These are phyloP conservation scores for Vombatus ursinus DNA, from an alignment of 2,113 vertebrate species.

Conservation along the genomic window DNA sequence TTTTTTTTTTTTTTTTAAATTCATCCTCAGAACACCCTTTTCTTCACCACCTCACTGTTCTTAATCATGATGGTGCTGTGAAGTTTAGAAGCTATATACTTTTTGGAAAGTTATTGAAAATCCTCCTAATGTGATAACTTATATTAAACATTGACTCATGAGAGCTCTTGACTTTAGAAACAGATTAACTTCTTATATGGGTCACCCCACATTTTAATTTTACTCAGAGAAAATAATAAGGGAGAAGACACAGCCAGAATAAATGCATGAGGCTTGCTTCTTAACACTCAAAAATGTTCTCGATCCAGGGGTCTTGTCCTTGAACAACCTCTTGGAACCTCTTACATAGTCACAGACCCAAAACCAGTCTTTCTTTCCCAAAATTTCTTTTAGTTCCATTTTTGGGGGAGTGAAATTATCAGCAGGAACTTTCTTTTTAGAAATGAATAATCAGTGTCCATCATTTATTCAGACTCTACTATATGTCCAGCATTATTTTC, in stretches of 20 bases:
- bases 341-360: neutral
- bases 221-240: slow-evolving; percentile 56
- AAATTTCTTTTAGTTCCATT: neutral
- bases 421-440: slow-evolving; percentile 2
- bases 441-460: neutral
- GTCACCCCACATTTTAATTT: slow-evolving; percentile 48
- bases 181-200: slow-evolving; percentile 34
- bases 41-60: slow-evolving; percentile 14
- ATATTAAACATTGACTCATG: slow-evolving; percentile 39
- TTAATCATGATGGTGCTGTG: neutral
- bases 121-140: slow-evolving; percentile 25
- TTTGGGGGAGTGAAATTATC: neutral
- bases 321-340: neutral
- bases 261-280: slow-evolving; percentile 27
- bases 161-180: slow-evolving; percentile 62
- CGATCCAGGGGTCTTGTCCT: slow-evolving; percentile 15
- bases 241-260: slow-evolving; percentile 37
- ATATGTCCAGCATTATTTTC: neutral
- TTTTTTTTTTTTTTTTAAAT: neutral
- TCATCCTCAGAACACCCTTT: neutral
- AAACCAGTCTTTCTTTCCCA: neutral
- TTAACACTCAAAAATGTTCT: slow-evolving; percentile 32
- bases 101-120: slow-evolving; percentile 43
- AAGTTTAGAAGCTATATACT: slow-evolving; percentile 23
- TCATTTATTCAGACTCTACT: neutral